These are phyloP conservation scores for Alfaro cultratus DNA, from an alignment of 2,797 vertebrate species.

Conservation along the genomic window DNA sequence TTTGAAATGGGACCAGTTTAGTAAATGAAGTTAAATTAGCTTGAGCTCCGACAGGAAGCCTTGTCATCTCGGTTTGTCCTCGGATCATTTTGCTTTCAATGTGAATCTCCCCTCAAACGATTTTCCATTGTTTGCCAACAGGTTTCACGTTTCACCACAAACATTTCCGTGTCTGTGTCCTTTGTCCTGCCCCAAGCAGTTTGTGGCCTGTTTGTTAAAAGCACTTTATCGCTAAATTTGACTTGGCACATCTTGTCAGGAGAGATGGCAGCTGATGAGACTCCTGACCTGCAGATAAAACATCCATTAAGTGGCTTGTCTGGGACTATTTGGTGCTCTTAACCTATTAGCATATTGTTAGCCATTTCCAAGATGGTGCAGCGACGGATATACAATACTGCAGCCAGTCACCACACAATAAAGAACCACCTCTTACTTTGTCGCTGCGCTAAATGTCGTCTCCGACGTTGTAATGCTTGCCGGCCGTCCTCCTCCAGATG, in stretches of 20 bases:
- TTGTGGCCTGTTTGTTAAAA: conserved; percentile 69
- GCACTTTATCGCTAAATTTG: conserved; percentile 72
- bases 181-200: conserved; percentile 62
- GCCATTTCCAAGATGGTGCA: conserved; percentile 60
- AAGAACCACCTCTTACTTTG: conserved; percentile 66
- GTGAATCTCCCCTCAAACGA: conserved; percentile 49
- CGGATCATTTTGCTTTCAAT: conserved; percentile 58
- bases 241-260: conserved; percentile 72
- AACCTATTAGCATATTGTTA: conserved; percentile 74
- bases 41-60: conserved; percentile 36
- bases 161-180: conserved; percentile 41
- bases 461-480: conserved; percentile 66
- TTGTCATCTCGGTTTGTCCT: conserved; percentile 55
- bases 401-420: conserved; percentile 64
- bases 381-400: conserved; percentile 22
- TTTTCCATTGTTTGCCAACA: conserved; percentile 56
- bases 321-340: conserved; percentile 53
- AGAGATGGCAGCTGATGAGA: conserved; percentile 66
- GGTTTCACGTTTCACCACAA: conserved; percentile 67
- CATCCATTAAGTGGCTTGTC: conserved; percentile 72
- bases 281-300: conserved; percentile 69
- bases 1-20: conserved; percentile 8
- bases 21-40: conserved; percentile 27
- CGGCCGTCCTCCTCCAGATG: conserved; percentile 59
- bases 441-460: conserved; percentile 56